Percentiles rank a stretch among this genome's conserved stretches.
phyloP scores from a whole-genome alignment of 2,113 vertebrate genomes.

The Stomatorhinus ivindoensis region DNA sequence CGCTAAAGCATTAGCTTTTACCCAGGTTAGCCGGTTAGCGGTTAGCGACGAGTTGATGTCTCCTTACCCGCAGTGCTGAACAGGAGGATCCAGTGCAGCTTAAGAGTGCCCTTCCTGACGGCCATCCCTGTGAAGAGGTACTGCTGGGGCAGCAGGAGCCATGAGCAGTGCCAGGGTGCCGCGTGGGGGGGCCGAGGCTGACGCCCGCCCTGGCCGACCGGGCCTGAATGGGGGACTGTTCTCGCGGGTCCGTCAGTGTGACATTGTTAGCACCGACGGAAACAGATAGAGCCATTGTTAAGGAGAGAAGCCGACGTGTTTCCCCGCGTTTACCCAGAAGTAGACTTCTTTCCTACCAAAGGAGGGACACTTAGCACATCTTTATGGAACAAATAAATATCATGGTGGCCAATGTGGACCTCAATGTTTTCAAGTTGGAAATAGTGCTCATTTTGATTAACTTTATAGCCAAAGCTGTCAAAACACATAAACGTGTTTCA shows the following conservation, averaged over 20 bases:
- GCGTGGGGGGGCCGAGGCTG: not conserved
- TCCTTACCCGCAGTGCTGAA: too few species aligned
- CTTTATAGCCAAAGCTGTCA: not conserved
- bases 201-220: not conserved
- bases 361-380: not conserved
- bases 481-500: not conserved
- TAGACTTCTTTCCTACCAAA: not conserved
- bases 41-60: too few species aligned
- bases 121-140: too few species aligned
- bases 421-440: not conserved
- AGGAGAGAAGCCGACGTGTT: not conserved
- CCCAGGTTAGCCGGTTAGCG: too few species aligned
- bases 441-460: not conserved
- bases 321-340: not conserved
- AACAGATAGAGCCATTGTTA: not conserved
- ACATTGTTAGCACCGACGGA: not conserved
- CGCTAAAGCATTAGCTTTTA: not conserved
- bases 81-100: too few species aligned
- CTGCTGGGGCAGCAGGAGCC: not conserved
- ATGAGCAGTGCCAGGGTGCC: not conserved
- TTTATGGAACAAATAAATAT: not conserved
- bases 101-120: too few species aligned
- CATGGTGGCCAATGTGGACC: not conserved
- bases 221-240: not conserved
- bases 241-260: not conserved